Percentiles rank a stretch among this genome's conserved stretches.
Evolutionary conservation across 2,888 invertebrate species (phyloP).

Genomic region (Tetragonula carbonaria): DNA sequence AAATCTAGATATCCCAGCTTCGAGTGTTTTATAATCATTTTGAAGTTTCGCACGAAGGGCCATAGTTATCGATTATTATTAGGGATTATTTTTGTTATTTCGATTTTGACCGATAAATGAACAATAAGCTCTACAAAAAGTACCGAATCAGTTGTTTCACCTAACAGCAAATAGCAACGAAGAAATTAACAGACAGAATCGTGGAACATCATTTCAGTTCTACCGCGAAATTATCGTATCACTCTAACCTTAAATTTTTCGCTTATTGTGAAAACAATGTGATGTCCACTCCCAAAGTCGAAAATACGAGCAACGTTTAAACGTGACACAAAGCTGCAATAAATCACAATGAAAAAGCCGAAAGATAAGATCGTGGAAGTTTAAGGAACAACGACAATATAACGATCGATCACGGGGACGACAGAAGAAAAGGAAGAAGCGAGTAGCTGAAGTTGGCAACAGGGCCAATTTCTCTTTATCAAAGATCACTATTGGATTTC

Average conservation of each 20-base stretch:
- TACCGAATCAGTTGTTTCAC: too few species aligned
- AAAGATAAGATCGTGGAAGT: not conserved
- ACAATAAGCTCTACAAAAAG: too few species aligned
- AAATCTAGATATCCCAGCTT: too few species aligned
- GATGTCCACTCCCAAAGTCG: not conserved
- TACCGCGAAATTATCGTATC: not conserved
- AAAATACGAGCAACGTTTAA: not conserved
- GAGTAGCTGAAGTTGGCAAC: slow-evolving; percentile 2
- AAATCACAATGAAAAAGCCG: not conserved
- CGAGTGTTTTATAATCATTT: too few species aligned
- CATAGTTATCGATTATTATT: too few species aligned
- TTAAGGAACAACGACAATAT: slow-evolving; percentile 22
- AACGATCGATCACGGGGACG: slow-evolving; percentile 33
- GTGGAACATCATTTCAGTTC: too few species aligned
- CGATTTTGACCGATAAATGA: too few species aligned
- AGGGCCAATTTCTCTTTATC: slow-evolving; percentile 55
- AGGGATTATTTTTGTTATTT: too few species aligned
- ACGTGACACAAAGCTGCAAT: not conserved
- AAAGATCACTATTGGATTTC: slow-evolving; percentile 26
- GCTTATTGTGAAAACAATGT: not conserved
- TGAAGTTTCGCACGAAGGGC: too few species aligned
- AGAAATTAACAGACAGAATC: too few species aligned
- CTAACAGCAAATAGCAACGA: too few species aligned
- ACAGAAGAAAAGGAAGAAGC: slow-evolving; percentile 19
- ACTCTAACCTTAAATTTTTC: not conserved